Percentiles rank a stretch among this genome's conserved stretches.
These are phyloP conservation scores for Tetrax tetrax DNA, from an alignment of 2,113 vertebrate species.

Conservation along the genomic window DNA sequence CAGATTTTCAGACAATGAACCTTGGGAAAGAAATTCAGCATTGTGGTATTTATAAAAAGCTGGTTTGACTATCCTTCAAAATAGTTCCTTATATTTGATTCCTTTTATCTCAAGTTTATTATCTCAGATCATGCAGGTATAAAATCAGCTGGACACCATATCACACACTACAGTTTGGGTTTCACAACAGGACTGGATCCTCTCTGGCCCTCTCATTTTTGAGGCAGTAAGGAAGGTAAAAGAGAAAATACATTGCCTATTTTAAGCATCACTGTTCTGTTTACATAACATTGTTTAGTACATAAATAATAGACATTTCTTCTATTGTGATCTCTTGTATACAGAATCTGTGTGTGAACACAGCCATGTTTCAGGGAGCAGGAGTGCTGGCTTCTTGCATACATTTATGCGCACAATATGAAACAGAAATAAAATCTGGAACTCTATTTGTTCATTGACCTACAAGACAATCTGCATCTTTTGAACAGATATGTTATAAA, in stretches of 20 bases:
- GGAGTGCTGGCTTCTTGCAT: neutral
- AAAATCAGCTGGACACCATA: neutral
- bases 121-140: neutral
- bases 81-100: neutral
- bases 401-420: neutral
- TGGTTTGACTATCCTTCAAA: neutral
- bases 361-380: neutral
- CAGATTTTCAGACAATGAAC: constrained; percentile 25
- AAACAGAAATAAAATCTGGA: neutral
- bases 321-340: neutral
- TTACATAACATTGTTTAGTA: neutral
- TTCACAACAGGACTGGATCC: neutral
- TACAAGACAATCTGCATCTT: neutral
- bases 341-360: neutral
- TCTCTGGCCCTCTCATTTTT: neutral
- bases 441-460: neutral
- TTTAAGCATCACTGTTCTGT: neutral
- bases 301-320: neutral
- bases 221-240: neutral
- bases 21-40: neutral
- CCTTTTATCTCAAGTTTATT: neutral
- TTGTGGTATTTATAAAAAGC: neutral
- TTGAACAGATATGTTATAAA: neutral
- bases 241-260: neutral
- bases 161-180: neutral